A percentile compares a stretch with the other conserved stretches of the same genome.
Evolutionary conservation across 2,113 vertebrate genomes (phyloP).

Genomic region (Dissostichus mawsoni): DNA sequence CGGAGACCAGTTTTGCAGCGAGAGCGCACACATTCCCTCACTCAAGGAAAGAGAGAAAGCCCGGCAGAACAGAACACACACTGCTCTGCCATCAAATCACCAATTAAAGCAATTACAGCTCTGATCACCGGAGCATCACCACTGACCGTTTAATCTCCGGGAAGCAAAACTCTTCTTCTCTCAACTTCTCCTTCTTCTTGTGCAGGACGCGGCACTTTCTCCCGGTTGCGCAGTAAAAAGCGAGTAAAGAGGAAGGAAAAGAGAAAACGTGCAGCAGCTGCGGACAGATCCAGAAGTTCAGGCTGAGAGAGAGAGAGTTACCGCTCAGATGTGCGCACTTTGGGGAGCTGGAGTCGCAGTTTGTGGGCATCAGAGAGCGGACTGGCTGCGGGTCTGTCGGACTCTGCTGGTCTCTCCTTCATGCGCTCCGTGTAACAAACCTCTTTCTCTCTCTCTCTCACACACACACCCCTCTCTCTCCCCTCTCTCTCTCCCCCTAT

Average conservation of each 20-base stretch:
- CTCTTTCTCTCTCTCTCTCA: slow-evolving; percentile 30
- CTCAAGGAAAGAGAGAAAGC: neutral
- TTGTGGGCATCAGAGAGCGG: slow-evolving; percentile 53
- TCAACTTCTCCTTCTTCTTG: slow-evolving; percentile 50
- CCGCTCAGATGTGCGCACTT: slow-evolving; percentile 6
- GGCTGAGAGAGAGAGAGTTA: neutral
- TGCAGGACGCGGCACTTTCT: slow-evolving; percentile 57
- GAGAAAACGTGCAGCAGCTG: neutral
- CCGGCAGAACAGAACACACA: neutral
- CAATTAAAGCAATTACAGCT: slow-evolving; percentile 58
- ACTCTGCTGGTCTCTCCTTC: slow-evolving; percentile 65
- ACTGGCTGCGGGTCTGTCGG: slow-evolving; percentile 62
- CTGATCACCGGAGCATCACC: neutral
- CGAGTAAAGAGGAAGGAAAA: neutral
- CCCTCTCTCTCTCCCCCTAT: neutral
- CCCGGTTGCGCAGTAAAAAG: slow-evolving; percentile 27
- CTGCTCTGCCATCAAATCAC: slow-evolving; percentile 12
- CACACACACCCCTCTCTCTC: neutral
- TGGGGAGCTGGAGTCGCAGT: slow-evolving; percentile 6
- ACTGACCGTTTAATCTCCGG: slow-evolving; percentile 60
- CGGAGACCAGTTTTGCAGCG: neutral
- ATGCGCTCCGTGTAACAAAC: slow-evolving; percentile 64
- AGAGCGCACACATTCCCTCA: slow-evolving; percentile 30
- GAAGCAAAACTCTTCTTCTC: slow-evolving; percentile 14
- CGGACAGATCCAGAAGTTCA: slow-evolving; percentile 57